Evolutionary conservation across 1,140 invertebrate genomes (phyloP).

Genomic region (Thalassaphorura encarpata): DNA sequence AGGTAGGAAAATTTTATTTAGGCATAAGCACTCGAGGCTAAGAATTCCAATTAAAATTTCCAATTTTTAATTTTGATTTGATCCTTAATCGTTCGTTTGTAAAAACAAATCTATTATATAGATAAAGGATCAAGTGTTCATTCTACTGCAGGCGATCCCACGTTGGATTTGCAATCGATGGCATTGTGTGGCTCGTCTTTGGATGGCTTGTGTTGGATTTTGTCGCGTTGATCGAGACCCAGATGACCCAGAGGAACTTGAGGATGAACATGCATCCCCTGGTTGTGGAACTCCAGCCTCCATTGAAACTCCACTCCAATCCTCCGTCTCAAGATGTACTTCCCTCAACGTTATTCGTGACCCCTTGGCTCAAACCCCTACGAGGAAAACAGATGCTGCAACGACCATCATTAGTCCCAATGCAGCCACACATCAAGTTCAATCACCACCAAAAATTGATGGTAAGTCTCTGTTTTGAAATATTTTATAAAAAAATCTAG

Average conservation of each 20-base stretch:
- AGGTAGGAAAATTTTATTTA: too few relatives aligned
- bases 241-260: slow-evolving; percentile 34
- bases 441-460: neutral
- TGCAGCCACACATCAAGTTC: too few relatives aligned
- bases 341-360: slow-evolving; percentile 71
- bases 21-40: too few relatives aligned
- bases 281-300: slow-evolving; percentile 59
- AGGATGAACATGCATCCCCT: slow-evolving; percentile 31
- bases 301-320: slow-evolving; percentile 68
- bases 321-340: slow-evolving; percentile 66
- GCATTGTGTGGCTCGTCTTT: slow-evolving; percentile 19
- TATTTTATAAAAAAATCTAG: too few relatives aligned
- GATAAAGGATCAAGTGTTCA: too few relatives aligned
- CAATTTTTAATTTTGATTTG: neutral
- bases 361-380: slow-evolving; percentile 45
- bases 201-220: slow-evolving; percentile 33
- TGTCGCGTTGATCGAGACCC: slow-evolving; percentile 35
- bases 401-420: too few relatives aligned
- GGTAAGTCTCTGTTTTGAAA: too few relatives aligned
- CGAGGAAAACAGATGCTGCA: slow-evolving; percentile 34
- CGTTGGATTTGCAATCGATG: slow-evolving; percentile 24
- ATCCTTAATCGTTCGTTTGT: too few relatives aligned
- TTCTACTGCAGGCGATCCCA: slow-evolving; percentile 18
- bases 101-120: too few relatives aligned
- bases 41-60: too few relatives aligned